Base-by-base conservation (phyloP, 2,113 vertebrate species). In the Herpetotheres cachinnans region DNA sequence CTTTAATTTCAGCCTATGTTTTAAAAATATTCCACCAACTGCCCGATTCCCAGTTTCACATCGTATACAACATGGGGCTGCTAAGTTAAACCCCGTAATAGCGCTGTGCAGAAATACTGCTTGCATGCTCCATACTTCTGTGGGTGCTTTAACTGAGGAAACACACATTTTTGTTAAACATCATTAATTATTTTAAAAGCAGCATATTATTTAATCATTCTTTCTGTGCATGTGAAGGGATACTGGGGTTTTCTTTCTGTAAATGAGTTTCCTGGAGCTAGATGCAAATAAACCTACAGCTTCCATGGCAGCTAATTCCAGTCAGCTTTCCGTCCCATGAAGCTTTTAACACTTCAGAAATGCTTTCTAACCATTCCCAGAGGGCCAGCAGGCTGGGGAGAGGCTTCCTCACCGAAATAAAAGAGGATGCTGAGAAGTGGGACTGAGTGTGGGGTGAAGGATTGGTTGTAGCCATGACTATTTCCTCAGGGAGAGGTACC, bases 31-130 rank as follows among this genome's bases (percentile, higher is more conserved):
- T 56, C 9, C 8, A 10, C 7, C 24, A 65, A 34, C 16, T n/a
- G 19, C 30, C 18, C 0, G 1, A 34, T 76, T 66, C 26, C 42
- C 20, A 9, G 15, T 86, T 89, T 88, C 65, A 22, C 19, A 27
- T 32, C 0, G 0, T 6, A 16, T 20, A 26, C 7, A 15, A 7
- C 0, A 2, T 18, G 34, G 1, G 46, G 42, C 16, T 61, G 54
- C 6, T 27, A 22, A 54, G 12, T 76, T 36, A 87, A 90, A 50
- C 4, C 30, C 29, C 0, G 0, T 13, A 38, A 20, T 1, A 42
- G 32, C 3, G 38, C 12, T 21, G 10, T 42, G 15, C 62, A 29
- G 16, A 84, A 82, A 38, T 34, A 52, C 21, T 30, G 82, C 16
- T 15, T 47, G 2, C 26, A 17, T 32, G 6, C 26, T 47, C 20